Evolutionary conservation across 2,113 vertebrate species (phyloP).

Genomic region (Phalacrocorax pelagicus): DNA sequence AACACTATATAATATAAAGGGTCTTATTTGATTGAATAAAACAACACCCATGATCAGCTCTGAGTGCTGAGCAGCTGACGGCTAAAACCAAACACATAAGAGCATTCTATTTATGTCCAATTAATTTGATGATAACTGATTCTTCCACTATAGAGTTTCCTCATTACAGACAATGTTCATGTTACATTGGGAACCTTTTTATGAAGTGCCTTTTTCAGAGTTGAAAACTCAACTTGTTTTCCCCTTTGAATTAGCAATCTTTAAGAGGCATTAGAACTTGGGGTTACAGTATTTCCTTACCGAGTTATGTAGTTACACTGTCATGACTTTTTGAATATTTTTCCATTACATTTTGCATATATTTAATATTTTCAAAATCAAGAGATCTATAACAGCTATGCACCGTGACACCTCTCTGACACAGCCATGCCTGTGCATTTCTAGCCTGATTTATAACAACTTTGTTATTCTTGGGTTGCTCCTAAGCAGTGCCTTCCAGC

Average conservation of each 20-base stretch:
- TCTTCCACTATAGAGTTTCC: slow-evolving; percentile 18
- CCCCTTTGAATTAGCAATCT: background rate
- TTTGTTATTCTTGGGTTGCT: background rate
- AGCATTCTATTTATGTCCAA: slow-evolving; percentile 53
- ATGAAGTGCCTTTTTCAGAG: background rate
- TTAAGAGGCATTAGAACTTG: background rate
- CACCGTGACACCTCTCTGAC: background rate
- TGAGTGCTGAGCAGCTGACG: slow-evolving; percentile 28
- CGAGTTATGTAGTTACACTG: background rate
- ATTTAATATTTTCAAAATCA: background rate
- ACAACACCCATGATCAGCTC: slow-evolving; percentile 44
- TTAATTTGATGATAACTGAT: slow-evolving; percentile 65
- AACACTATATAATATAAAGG: slow-evolving; percentile 31
- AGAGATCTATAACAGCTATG: background rate
- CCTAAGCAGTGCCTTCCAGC: background rate
- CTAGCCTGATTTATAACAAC: background rate
- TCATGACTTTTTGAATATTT: background rate
- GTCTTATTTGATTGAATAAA: slow-evolving; percentile 49
- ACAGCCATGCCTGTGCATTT: background rate
- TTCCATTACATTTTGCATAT: background rate
- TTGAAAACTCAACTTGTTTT: background rate
- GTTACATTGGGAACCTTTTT: background rate
- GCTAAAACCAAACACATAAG: slow-evolving; percentile 38
- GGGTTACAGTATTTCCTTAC: background rate
- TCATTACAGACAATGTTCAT: background rate